Evolutionary conservation across 2,888 invertebrate species (phyloP).

Genomic region (Chrysomela aeneicollis): DNA sequence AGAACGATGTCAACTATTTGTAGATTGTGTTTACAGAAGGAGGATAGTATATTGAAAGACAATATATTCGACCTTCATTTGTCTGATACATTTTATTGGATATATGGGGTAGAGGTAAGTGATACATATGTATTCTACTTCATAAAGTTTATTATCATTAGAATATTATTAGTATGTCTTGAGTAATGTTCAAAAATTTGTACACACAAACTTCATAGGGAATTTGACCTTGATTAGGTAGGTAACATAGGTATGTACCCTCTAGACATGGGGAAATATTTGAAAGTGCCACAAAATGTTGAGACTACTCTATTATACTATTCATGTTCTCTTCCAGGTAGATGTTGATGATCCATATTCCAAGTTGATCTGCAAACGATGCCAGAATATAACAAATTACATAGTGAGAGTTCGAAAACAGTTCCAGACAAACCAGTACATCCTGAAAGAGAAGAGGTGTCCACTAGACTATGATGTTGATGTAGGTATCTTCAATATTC

Average conservation of each 20-base stretch:
- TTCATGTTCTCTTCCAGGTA: conserved; percentile 12
- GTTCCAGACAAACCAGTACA: conserved; percentile 19
- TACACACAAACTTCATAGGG: too few relatives aligned
- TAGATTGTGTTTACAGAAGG: conserved; percentile 15
- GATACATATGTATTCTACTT: not conserved
- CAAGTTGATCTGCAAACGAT: conserved; percentile 12
- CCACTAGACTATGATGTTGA: conserved; percentile 17
- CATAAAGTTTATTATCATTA: not conserved
- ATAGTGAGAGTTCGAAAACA: conserved; percentile 9
- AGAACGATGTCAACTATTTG: conserved; percentile 10
- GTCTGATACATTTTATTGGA: conserved; percentile 14
- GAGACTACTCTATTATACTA: too few relatives aligned
- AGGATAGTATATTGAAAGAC: conserved; percentile 8
- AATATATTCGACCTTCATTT: conserved; percentile 16
- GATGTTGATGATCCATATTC: conserved; percentile 15
- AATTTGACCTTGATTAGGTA: too few relatives aligned
- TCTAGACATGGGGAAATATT: too few relatives aligned
- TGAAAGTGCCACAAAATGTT: too few relatives aligned
- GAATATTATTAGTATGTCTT: not conserved
- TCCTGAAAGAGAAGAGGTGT: conserved; percentile 15
- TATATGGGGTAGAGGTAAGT: conserved; percentile 20
- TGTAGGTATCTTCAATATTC: not conserved
- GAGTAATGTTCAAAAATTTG: too few relatives aligned
- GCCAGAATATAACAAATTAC: conserved; percentile 9
- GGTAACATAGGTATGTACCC: too few relatives aligned